phyloP scores from a whole-genome alignment of 2,797 vertebrate genomes.

The Enoplosus armatus region DNA sequence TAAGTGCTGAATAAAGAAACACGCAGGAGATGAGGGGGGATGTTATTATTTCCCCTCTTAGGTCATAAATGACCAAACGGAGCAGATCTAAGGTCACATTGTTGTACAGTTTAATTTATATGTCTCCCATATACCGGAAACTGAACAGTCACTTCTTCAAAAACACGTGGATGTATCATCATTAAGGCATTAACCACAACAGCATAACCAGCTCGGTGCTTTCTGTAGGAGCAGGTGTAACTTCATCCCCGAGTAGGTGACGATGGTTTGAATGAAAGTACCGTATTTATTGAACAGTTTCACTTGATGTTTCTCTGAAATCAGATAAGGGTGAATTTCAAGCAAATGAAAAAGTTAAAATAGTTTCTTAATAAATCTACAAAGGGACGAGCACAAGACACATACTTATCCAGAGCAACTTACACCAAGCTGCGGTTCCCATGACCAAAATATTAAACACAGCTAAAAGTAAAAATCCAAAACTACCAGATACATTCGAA shows the following conservation, averaged over 20 bases:
- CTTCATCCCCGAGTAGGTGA: neutral
- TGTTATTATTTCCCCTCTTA: neutral
- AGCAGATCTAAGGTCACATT: neutral
- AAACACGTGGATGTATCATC: constrained; percentile 4
- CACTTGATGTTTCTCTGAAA: constrained; percentile 19
- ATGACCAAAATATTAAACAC: neutral
- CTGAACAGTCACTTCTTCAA: constrained; percentile 5
- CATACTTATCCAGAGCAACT: neutral
- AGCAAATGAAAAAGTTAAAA: neutral
- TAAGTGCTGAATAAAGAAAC: neutral
- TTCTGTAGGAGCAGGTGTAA: constrained; percentile 17
- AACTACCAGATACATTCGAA: neutral
- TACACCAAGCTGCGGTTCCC: neutral
- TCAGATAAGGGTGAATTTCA: neutral
- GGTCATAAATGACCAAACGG: neutral
- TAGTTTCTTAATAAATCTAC: neutral
- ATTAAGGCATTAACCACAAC: constrained; percentile 40
- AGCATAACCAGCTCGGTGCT: constrained; percentile 5
- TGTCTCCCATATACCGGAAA: neutral
- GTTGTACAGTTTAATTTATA: too few relatives aligned
- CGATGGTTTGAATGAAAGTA: constrained; percentile 24
- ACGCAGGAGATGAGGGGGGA: neutral
- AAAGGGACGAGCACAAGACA: neutral
- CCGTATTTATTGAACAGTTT: constrained; percentile 27
- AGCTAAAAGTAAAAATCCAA: neutral